Base-by-base conservation (phyloP, 1,140 invertebrate genomes). In the Schmidtea mediterranea region DNA sequence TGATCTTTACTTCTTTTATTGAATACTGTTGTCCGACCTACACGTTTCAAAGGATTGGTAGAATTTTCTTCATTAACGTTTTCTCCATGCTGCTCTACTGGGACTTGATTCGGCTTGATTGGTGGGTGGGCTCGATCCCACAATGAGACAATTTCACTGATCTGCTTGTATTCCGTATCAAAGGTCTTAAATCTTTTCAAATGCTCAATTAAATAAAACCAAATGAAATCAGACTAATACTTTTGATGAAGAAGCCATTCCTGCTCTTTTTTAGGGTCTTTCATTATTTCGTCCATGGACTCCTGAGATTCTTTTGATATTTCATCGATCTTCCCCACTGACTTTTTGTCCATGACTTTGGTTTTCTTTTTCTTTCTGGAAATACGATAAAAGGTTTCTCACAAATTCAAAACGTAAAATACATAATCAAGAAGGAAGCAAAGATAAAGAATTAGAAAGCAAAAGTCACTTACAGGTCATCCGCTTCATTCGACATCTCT, bases 71-170 rank as follows among this genome's bases (percentile, higher is more conserved):
- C 59, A 1, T 22, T 37, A 6, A 10, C 22, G 19, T 62, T 57
- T 9, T 57, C 62, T 41, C 51, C 56, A 15, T 46, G 46, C n/a
- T n/a, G n/a, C 19, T 62, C 61, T 16, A 59, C 60, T 13, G 63
- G 62, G n/a, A 60, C 60, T 1, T 52, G 51, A 13, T 59, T 62
- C 5, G 58, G 52, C 24, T 55, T 56, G 1, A 58, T 40, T 19
- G 51, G 51, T 10, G 61, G 52, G 9, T 58, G 56, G 2, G 59
- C 57, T 26, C 65, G 52, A 40, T 66, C 65, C 65, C 65, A 67
- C 38, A 52, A 54, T 15, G 63, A 60, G 1, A 65, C 47, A 23
- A 65, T 49, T 16, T 65, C 60, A 38, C 43, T 21, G 18, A 67
- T 58, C 12, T 67, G 61, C 46, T 65, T 65, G 38, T 56, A 54